Percentiles rank a stretch among this genome's conserved stretches.
phyloP scores from a whole-genome alignment of 2,888 invertebrate species.

The Tribolium freemani region DNA sequence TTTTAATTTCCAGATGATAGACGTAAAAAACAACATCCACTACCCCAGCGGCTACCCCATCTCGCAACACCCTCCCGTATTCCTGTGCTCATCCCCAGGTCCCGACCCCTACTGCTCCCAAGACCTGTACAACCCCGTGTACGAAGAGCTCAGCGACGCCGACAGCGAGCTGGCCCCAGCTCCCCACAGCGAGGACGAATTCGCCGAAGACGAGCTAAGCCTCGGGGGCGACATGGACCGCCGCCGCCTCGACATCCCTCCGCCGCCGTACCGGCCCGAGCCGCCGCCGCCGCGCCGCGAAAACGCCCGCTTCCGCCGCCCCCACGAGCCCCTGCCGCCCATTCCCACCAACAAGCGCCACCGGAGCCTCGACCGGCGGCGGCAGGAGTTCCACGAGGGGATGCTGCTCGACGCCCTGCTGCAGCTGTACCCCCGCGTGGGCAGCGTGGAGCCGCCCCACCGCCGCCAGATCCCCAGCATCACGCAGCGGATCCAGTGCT shows the following conservation, averaged over 20 bases:
- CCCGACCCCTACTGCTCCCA: conserved; percentile 77
- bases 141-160: conserved; percentile 83
- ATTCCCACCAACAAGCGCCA: conserved; percentile 70
- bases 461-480: conserved; percentile 65
- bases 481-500: conserved; percentile 66
- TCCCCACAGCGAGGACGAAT: conserved; percentile 85
- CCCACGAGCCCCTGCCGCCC: conserved; percentile 74
- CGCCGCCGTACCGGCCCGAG: conserved; percentile 63
- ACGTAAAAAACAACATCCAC: conserved; percentile 75
- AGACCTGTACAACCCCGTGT: conserved; percentile 82
- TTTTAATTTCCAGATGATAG: conserved; percentile 76
- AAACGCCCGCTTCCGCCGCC: conserved; percentile 72
- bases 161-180: conserved; percentile 73
- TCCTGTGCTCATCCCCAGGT: conserved; percentile 79
- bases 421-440: conserved; percentile 80
- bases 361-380: conserved; percentile 70
- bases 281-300: conserved; percentile 66
- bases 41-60: conserved; percentile 76
- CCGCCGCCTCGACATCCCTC: conserved; percentile 65
- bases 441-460: conserved; percentile 73
- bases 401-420: conserved; percentile 81
- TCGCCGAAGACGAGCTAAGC: conserved; percentile 86
- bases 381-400: conserved; percentile 85
- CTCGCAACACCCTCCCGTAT: conserved; percentile 76
- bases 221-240: conserved; percentile 68